Conservation (phyloP, 2,113 vertebrate species). For the Gorsachius goisagi region DNA sequence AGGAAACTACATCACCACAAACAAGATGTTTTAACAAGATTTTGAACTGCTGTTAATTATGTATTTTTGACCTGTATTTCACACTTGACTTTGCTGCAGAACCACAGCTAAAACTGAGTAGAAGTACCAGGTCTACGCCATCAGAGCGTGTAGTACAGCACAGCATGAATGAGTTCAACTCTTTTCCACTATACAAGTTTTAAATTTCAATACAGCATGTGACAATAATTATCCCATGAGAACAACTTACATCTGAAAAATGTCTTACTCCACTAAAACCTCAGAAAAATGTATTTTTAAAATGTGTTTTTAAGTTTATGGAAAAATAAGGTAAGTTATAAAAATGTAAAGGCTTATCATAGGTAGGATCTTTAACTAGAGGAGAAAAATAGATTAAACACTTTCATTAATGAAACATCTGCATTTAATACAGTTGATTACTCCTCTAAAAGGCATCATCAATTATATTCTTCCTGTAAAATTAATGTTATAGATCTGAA, state of each 20-base stretch:
- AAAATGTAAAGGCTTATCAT: neutral
- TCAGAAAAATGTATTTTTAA: rapidly evolving
- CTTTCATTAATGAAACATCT: neutral
- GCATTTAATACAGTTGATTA: neutral
- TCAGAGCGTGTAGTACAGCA: neutral
- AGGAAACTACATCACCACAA: neutral
- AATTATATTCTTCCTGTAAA: neutral
- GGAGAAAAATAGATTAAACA: neutral
- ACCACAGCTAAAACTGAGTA: neutral
- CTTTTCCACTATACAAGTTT: neutral
- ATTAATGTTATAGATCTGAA: neutral
- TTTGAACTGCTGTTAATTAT: neutral
- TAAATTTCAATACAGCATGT: neutral
- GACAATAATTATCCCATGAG: neutral
- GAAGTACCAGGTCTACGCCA: neutral
- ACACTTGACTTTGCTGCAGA: neutral
- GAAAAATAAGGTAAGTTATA: neutral
- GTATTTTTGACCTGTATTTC: neutral
- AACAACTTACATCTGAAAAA: neutral
- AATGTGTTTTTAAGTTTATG: neutral
- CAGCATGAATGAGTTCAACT: rapidly evolving
- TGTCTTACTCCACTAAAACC: neutral
- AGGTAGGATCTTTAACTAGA: neutral
- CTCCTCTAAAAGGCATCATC: neutral
- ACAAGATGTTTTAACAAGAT: neutral